A percentile compares a stretch with the other conserved stretches of the same genome.
phyloP scores from a whole-genome alignment of 2,113 vertebrate genomes.

The Haemorhous mexicanus region DNA sequence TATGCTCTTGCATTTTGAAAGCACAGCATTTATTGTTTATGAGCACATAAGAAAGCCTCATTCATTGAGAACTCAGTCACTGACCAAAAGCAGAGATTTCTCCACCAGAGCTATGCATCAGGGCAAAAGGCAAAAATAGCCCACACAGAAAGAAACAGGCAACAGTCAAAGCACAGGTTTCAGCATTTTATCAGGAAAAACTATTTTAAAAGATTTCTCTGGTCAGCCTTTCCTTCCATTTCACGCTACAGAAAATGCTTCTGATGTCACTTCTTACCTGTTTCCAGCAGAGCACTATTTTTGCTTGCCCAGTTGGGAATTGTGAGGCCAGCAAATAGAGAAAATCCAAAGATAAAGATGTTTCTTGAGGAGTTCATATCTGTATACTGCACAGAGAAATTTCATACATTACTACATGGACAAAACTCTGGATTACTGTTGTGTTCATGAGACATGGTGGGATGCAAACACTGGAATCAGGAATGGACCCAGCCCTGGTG shows the following conservation, averaged over 20 bases:
- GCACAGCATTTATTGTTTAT: neutral
- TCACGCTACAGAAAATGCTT: neutral
- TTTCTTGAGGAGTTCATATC: conserved; percentile 97
- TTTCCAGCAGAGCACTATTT: conserved; percentile 75
- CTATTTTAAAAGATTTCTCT: neutral
- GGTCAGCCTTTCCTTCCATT: neutral
- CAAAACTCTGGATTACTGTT: neutral
- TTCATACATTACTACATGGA: neutral
- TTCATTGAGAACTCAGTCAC: neutral
- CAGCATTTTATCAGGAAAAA: neutral
- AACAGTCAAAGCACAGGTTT: neutral
- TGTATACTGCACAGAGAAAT: conserved; percentile 77
- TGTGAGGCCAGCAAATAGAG: conserved; percentile 86
- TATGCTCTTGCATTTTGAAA: neutral
- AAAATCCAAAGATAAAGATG: conserved; percentile 95
- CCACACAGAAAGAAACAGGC: neutral
- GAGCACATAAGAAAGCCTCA: neutral
- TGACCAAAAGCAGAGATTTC: neutral
- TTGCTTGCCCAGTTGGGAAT: conserved; percentile 90
- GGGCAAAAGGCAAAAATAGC: neutral
- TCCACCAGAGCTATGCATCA: neutral
- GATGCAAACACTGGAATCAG: neutral
- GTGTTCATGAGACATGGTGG: neutral
- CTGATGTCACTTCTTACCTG: conserved; percentile 75
- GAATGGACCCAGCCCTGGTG: neutral